Conservation (phyloP, 2,797 vertebrate species). For the Alca torda region DNA sequence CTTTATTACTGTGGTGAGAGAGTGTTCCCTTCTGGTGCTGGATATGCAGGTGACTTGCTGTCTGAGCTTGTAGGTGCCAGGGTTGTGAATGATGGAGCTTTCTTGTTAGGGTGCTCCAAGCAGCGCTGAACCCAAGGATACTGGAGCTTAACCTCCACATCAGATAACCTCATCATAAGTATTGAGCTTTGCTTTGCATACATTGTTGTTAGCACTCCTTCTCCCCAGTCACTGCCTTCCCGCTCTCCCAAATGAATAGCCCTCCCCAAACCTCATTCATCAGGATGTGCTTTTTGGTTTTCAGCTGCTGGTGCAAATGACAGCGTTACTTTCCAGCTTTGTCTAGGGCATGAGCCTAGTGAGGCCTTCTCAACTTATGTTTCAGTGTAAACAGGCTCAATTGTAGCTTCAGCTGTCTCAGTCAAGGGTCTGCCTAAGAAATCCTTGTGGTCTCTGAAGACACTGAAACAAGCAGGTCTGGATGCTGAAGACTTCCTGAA, state of each 20-base stretch:
- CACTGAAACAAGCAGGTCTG: background rate
- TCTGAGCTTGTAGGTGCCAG: background rate
- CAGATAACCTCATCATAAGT: background rate
- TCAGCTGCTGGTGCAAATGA: background rate
- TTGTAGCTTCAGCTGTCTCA: background rate
- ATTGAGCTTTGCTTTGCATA: background rate
- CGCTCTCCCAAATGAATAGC: accelerated
- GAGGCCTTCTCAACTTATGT: background rate
- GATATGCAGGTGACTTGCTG: background rate
- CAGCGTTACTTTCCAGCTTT: background rate
- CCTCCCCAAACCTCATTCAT: background rate
- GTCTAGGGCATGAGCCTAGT: background rate
- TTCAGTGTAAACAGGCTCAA: background rate
- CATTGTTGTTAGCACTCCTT: background rate
- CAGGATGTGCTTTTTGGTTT: background rate
- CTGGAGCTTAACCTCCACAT: background rate
- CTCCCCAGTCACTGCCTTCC: background rate
- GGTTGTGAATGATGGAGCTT: background rate
- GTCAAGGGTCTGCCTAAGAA: background rate
- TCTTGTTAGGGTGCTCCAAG: background rate
- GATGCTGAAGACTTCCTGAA: background rate
- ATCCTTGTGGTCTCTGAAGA: background rate
- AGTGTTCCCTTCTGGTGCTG: background rate
- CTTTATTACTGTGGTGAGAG: background rate
- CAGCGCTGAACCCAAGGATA: background rate